These are phyloP conservation scores for Amblyjoppa fuscipennis DNA, from an alignment of 2,888 invertebrate species.

Conservation along the genomic window DNA sequence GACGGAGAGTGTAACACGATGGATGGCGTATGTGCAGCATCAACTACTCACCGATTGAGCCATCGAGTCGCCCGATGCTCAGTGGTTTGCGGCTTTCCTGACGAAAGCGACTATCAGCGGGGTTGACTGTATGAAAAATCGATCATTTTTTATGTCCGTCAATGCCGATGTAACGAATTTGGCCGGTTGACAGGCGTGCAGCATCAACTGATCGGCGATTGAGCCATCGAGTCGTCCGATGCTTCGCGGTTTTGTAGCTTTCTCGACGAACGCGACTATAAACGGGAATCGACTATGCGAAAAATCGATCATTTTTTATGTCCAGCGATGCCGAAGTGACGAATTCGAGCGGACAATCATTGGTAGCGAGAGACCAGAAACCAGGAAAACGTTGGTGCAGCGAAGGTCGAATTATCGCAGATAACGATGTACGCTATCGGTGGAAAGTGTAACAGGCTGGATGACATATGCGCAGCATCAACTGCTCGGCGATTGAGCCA, in stretches of 20 bases:
- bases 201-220: conserved; percentile 18
- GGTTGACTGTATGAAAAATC: no score
- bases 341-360: no score
- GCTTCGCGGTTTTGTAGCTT: conserved; percentile 12
- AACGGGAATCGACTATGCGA: background rate
- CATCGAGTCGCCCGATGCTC: conserved; percentile 24
- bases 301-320: no score
- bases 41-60: conserved; percentile 29
- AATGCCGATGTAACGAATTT: no score
- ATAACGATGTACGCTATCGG: background rate
- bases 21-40: conserved; percentile 6
- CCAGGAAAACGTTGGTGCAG: background rate
- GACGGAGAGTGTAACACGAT: background rate
- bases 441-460: background rate
- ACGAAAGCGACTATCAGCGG: no score
- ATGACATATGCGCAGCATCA: conserved; percentile 11
- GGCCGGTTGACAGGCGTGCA: background rate
- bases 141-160: no score
- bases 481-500: conserved; percentile 37
- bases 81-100: background rate
- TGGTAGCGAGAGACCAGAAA: no score
- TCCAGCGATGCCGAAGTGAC: no score
- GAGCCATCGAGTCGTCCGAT: conserved; percentile 34
- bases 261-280: conserved; percentile 27
- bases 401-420: background rate